These are phyloP conservation scores for Aphidoletes aphidimyza DNA, from an alignment of 2,888 invertebrate genomes.

Conservation along the genomic window DNA sequence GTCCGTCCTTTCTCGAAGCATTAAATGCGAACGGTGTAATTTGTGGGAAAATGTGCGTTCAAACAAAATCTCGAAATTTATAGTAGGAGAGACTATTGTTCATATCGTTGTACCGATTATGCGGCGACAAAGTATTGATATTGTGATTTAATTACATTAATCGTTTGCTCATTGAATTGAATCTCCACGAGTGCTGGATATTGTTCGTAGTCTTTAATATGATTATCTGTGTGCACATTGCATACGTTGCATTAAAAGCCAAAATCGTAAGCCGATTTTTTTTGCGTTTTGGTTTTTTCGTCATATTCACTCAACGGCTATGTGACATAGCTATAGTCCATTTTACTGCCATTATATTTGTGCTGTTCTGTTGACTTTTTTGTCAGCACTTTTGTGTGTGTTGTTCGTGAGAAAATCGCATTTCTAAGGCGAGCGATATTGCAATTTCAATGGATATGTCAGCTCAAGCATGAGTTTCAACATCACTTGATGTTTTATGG, in stretches of 20 bases:
- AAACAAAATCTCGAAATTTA: not conserved
- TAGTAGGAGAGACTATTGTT: not conserved
- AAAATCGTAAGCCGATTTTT: not conserved
- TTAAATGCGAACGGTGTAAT: not conserved
- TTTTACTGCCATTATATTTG: not conserved
- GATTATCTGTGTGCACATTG: not conserved
- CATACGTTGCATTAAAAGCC: no score
- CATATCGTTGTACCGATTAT: not conserved
- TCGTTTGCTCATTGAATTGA: not conserved
- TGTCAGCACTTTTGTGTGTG: not conserved
- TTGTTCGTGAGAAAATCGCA: not conserved
- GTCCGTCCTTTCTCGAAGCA: not conserved
- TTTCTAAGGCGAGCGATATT: not conserved
- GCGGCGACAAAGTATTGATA: not conserved
- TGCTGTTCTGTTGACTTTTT: not conserved
- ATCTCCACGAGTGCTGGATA: not conserved
- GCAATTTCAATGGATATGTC: not conserved
- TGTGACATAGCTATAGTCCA: not conserved
- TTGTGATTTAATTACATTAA: not conserved
- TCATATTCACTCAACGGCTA: no score
- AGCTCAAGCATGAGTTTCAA: not conserved
- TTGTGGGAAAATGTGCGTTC: constrained; percentile 13
- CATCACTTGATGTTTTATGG: not conserved
- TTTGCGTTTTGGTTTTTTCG: no score
- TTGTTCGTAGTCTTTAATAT: not conserved